A percentile compares a stretch with the other conserved stretches of the same genome.
Conservation (phyloP, 2,888 invertebrate species). For the Zaprionus obscuricornis region DNA sequence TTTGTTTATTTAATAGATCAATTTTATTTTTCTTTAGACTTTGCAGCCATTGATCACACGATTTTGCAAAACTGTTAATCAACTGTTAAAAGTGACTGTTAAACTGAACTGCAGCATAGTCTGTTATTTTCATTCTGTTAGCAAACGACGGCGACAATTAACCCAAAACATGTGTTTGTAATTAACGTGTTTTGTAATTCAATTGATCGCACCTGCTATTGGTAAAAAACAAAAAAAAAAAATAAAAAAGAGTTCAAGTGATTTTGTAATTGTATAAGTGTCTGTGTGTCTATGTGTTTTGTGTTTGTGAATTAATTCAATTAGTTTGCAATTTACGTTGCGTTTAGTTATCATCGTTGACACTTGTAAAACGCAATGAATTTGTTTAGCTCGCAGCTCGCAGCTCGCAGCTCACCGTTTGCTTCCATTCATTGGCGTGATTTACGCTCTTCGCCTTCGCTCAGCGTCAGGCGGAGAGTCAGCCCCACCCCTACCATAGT, state of each 20-base stretch:
- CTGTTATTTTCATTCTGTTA: too few relatives aligned
- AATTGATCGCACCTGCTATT: conserved; percentile 18
- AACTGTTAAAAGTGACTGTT: too few relatives aligned
- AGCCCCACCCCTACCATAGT: conserved; percentile 12
- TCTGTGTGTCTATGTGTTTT: conserved; percentile 23
- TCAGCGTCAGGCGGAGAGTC: too few relatives aligned
- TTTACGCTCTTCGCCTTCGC: conserved; percentile 47
- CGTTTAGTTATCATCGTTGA: conserved; percentile 72
- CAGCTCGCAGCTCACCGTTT: conserved; percentile 21
- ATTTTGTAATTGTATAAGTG: conserved; percentile 2
- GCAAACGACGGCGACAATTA: too few relatives aligned
- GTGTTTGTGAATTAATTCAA: conserved; percentile 60
- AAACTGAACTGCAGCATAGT: too few relatives aligned
- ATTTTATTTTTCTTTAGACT: too few relatives aligned
- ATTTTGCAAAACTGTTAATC: too few relatives aligned
- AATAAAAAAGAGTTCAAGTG: neutral
- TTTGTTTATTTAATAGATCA: too few relatives aligned
- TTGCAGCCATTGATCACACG: too few relatives aligned
- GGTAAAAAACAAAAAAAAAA: too few relatives aligned
- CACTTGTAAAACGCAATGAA: conserved; percentile 76
- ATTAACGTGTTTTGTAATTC: conserved; percentile 47
- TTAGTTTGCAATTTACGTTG: conserved; percentile 74
- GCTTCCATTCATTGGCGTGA: conserved; percentile 57
- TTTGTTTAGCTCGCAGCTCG: conserved; percentile 52
- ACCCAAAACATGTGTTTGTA: conserved; percentile 64